Evolutionary conservation across 1,140 invertebrate genomes (phyloP).

Genomic region (Drosophila willistoni): DNA sequence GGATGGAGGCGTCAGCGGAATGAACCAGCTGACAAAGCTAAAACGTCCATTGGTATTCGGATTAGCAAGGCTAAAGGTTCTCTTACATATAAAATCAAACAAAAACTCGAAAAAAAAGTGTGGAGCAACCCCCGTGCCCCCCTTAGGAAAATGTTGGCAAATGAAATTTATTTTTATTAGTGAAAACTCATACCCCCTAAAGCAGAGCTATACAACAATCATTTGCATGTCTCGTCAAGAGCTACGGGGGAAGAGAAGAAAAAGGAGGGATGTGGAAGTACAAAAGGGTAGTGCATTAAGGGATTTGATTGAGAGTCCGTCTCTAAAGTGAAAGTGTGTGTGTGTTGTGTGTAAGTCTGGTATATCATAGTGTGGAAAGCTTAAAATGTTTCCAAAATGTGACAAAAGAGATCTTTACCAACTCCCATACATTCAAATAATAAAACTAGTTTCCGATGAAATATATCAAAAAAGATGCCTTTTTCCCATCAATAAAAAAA

Average conservation of each 20-base stretch:
- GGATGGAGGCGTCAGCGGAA: background rate
- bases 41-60: constrained; percentile 51
- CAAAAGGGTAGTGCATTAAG: constrained; percentile 32
- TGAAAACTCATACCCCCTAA: constrained; percentile 33
- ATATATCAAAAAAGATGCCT: too few species aligned
- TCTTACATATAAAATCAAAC: constrained; percentile 37
- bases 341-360: background rate
- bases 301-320: constrained; percentile 34
- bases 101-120: background rate
- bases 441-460: too few species aligned
- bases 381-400: background rate
- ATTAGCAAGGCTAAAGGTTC: constrained; percentile 53
- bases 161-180: constrained; percentile 76
- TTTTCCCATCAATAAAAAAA: too few species aligned
- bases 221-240: constrained; percentile 48
- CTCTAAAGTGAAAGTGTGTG: background rate
- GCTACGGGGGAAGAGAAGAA: background rate
- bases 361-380: background rate
- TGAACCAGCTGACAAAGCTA: constrained; percentile 64
- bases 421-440: too few species aligned
- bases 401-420: too few species aligned
- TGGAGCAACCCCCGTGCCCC: background rate
- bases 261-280: background rate
- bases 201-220: constrained; percentile 30
- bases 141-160: constrained; percentile 43